Base-by-base conservation (phyloP, 2,888 invertebrate species). In the Xylota sylvarum region DNA sequence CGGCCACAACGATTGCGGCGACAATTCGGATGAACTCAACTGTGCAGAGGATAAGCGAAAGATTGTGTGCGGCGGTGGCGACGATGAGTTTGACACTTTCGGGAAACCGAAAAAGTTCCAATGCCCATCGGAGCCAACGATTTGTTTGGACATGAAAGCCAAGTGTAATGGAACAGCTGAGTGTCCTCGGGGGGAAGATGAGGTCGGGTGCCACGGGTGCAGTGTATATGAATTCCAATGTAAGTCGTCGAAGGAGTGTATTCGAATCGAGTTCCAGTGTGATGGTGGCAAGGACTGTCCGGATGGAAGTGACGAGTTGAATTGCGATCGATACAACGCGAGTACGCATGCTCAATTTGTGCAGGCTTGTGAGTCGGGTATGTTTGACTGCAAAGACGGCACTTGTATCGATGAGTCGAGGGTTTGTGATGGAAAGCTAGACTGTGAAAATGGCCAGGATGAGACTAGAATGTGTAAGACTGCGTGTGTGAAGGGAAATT, bases 111-210 rank as follows among this genome's bases (percentile, higher is more conserved):
- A 88, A 17, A 90, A 90, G 89, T 93, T 89, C 67, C 91, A 92
- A 64, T 93, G 93, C 74, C 40, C 82, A 3, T 92, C 92, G 23
- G 89, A 91, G 69, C 65, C 89, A 2, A 89, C 84, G 0, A 62
- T 91, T 3, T 93, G 93, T 23, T 76, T 92, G 0, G 90, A 91
- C 10, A 58, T 89, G 1, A 73, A 88, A 2, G 90, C 35, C 76
- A 95, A 95, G 32, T 96, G 96, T 90, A 94, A 96, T 90, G 94
- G 94, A 12, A 94, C 93, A 5, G 90, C 93, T 0, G 96, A 97
- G 80, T 97, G 97, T 89, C 95, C 96, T 0, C 93, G 94, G 0
- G 94, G 94, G 2, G 96, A 96, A 79, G 97, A 97, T 88, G 97
- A 97, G 90, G 90, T 91, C 1, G 93, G 93, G 30, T 96, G 96